Percentiles rank a stretch among this genome's conserved stretches.
Conservation (phyloP, 2,888 invertebrate genomes). For the Drosophila maculinotata region DNA sequence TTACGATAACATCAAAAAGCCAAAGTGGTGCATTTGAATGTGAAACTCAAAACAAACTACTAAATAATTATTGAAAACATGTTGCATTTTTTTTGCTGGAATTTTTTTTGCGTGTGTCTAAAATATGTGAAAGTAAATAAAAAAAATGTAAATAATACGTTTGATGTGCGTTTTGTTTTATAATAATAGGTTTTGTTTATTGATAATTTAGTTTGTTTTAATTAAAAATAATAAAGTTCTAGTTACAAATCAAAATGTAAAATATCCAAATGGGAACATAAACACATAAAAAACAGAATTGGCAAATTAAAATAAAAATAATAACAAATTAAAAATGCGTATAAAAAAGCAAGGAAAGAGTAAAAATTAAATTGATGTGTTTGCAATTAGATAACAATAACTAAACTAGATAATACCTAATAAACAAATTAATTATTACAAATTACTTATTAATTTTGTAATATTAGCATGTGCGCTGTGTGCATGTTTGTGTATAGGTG, state of each 20-base stretch:
- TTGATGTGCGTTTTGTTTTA: constrained; percentile 1
- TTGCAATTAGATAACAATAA: constrained; percentile 55
- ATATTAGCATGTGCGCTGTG: constrained; percentile 42
- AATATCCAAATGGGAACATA: constrained; percentile 27
- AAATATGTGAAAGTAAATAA: constrained; percentile 32
- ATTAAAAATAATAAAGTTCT: constrained; percentile 38
- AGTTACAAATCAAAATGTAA: constrained; percentile 42
- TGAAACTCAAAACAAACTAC: constrained; percentile 38
- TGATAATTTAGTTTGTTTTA: constrained; percentile 59
- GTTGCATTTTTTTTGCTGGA: constrained; percentile 10
- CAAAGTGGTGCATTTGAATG: constrained; percentile 55
- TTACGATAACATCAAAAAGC: constrained; percentile 39
- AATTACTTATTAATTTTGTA: constrained; percentile 29
- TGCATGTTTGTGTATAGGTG: constrained; percentile 12
- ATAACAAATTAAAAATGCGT: constrained; percentile 34
- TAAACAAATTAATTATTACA: constrained; percentile 36
- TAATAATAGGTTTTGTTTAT: constrained; percentile 52
- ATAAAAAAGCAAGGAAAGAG: constrained; percentile 47
- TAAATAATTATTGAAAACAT: constrained; percentile 22
- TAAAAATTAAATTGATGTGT: constrained; percentile 24
- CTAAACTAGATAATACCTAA: constrained; percentile 66
- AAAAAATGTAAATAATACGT: constrained; percentile 42
- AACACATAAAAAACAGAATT: constrained; percentile 22
- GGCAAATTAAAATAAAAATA: constrained; percentile 25
- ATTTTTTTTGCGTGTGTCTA: constrained; percentile 9